Evolutionary conservation across 2,113 vertebrate genomes (phyloP).

Genomic region (Sceloporus tristichus): DNA sequence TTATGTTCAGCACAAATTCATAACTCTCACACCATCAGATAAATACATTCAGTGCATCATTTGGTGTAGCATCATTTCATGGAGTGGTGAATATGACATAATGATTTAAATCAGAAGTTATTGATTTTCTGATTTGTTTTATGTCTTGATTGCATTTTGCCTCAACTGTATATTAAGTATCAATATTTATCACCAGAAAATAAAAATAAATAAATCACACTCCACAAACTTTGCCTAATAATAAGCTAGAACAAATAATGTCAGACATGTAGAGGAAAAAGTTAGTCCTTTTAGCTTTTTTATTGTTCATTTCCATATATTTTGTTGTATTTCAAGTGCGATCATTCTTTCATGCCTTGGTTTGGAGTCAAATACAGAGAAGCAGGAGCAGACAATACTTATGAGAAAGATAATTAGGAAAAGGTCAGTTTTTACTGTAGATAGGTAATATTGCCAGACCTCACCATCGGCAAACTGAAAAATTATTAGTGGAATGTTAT

Average conservation of each 20-base stretch:
- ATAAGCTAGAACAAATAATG: background rate
- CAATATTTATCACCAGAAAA: conserved; percentile 9
- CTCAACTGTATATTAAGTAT: conserved; percentile 5
- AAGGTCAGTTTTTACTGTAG: background rate
- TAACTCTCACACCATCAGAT: conserved; percentile 20
- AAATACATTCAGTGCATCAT: conserved; percentile 22
- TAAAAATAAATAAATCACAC: conserved; percentile 8
- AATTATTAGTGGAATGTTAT: background rate
- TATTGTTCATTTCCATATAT: background rate
- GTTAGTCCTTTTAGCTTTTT: background rate
- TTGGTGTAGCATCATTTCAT: conserved; percentile 13
- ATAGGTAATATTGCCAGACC: background rate
- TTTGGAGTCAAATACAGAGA: background rate
- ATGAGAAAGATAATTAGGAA: background rate
- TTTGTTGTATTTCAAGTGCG: background rate
- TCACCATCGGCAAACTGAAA: background rate
- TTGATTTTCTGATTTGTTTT: conserved; percentile 32
- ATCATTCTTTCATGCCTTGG: background rate
- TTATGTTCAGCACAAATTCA: conserved; percentile 15
- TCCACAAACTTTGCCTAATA: background rate
- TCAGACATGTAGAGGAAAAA: background rate
- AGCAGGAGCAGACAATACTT: background rate
- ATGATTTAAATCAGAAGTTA: conserved; percentile 30
- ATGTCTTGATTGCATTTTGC: conserved; percentile 11
- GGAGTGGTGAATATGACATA: conserved; percentile 23